Conservation (phyloP, 2,888 invertebrate species). For the Aquatica leii region DNA sequence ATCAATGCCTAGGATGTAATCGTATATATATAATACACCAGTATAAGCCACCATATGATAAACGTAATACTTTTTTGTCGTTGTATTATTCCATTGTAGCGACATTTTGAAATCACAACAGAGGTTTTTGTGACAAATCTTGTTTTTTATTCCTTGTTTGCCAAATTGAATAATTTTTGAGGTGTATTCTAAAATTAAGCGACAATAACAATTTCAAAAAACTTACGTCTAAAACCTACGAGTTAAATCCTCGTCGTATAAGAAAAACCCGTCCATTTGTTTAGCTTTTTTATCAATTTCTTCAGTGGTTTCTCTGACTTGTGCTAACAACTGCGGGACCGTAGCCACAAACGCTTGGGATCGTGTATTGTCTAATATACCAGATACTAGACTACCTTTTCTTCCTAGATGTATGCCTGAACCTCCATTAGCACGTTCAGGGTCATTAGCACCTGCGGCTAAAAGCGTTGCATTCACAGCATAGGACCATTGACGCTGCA, state of each 20-base stretch:
- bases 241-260: slow-evolving; percentile 48
- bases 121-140: slow-evolving; percentile 36
- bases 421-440: slow-evolving; percentile 70
- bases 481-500: slow-evolving; percentile 76
- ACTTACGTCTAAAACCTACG: background rate
- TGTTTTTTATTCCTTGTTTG: background rate
- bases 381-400: slow-evolving; percentile 18
- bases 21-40: slow-evolving; percentile 63
- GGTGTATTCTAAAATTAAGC: slow-evolving; percentile 11
- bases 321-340: slow-evolving; percentile 5
- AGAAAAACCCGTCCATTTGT: slow-evolving; percentile 56
- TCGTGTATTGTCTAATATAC: slow-evolving; percentile 19
- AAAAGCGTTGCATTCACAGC: slow-evolving; percentile 74
- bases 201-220: background rate
- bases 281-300: slow-evolving; percentile 44
- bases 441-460: slow-evolving; percentile 74
- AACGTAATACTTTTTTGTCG: slow-evolving; percentile 58
- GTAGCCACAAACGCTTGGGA: slow-evolving; percentile 34
- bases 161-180: background rate
- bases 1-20: slow-evolving; percentile 62
- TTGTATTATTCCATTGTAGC: slow-evolving; percentile 12
- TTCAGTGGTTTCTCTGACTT: background rate
- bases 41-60: slow-evolving; percentile 65
- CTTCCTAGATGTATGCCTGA: slow-evolving; percentile 74
- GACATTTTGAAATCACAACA: slow-evolving; percentile 55